Conservation (phyloP, 2,888 invertebrate genomes). For the Palloptera scutellata region DNA sequence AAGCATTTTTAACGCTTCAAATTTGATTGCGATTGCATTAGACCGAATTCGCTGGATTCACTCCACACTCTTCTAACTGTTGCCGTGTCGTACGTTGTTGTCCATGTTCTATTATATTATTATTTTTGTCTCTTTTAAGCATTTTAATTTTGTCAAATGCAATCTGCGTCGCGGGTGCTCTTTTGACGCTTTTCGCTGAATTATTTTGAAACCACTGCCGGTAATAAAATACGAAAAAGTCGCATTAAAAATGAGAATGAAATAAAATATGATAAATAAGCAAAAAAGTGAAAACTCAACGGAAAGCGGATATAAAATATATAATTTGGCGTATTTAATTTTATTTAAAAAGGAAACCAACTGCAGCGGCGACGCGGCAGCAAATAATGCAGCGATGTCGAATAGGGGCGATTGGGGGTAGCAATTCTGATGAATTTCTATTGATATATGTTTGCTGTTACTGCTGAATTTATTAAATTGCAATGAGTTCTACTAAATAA, state of each 20-base stretch:
- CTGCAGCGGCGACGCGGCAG: background rate
- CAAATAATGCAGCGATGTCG: background rate
- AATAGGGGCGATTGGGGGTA: no score
- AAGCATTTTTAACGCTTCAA: no score
- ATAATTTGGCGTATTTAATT: conserved; percentile 17
- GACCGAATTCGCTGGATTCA: no score
- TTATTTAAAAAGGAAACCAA: conserved; percentile 9
- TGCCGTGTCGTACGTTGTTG: no score
- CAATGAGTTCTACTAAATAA: no score
- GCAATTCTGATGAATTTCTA: background rate
- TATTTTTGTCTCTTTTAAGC: no score
- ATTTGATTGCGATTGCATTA: no score
- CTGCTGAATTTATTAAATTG: background rate
- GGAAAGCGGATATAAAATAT: conserved; percentile 4
- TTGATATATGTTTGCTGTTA: background rate
- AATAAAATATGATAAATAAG: background rate
- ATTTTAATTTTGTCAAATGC: no score
- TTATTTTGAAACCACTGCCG: conserved; percentile 12
- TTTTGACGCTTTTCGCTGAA: no score
- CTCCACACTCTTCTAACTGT: no score
- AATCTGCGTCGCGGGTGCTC: no score
- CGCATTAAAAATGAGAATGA: background rate
- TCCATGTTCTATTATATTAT: no score
- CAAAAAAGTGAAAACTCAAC: background rate
- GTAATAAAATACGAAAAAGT: conserved; percentile 4